These are phyloP conservation scores for Tinamus guttatus DNA, from an alignment of 2,113 vertebrate genomes.

Conservation along the genomic window DNA sequence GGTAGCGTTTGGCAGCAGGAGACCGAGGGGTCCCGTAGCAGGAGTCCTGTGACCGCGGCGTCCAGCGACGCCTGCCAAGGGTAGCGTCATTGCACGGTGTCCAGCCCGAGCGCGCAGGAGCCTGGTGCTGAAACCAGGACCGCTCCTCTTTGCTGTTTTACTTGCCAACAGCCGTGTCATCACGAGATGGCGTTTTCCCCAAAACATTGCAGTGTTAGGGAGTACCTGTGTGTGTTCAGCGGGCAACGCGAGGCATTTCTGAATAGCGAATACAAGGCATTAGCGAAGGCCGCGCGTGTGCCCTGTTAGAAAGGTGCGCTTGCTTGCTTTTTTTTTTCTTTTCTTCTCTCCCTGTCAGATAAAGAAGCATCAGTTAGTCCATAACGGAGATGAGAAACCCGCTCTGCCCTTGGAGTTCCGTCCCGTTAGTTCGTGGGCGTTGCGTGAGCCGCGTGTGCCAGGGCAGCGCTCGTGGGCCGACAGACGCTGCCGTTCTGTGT, in stretches of 20 bases:
- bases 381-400: background rate
- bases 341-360: background rate
- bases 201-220: fast-evolving
- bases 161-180: background rate
- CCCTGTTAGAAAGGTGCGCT: background rate
- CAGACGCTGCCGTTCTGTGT: background rate
- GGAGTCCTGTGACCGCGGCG: background rate
- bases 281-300: fast-evolving
- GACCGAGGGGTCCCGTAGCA: background rate
- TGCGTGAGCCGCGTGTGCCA: fast-evolving
- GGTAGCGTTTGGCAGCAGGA: background rate
- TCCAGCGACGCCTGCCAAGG: background rate
- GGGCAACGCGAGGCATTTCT: background rate
- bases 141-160: background rate
- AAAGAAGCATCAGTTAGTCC: background rate
- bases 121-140: background rate
- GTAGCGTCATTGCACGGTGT: background rate
- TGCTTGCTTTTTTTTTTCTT: background rate
- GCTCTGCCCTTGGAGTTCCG: background rate
- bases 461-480: background rate
- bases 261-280: too few species aligned
- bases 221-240: fast-evolving
- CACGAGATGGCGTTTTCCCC: background rate
- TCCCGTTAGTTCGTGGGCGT: background rate
- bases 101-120: background rate